Percentiles rank a stretch among this genome's conserved stretches.
These are phyloP conservation scores for Heteronetta atricapilla DNA, from an alignment of 2,113 vertebrate genomes.

Conservation along the genomic window DNA sequence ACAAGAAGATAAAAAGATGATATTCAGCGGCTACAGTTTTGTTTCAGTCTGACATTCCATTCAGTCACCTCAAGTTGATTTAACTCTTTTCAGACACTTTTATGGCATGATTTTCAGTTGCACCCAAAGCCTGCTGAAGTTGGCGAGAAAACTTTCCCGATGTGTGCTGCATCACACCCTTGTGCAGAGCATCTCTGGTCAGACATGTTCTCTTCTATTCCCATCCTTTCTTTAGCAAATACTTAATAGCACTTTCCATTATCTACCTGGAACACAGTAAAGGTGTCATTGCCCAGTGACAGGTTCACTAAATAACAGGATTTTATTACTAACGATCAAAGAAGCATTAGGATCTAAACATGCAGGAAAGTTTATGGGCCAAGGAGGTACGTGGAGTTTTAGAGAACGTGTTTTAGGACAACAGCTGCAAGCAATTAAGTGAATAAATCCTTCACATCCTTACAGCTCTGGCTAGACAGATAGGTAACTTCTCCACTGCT, in stretches of 20 bases:
- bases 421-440: not conserved
- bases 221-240: not conserved
- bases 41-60: not conserved
- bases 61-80: not conserved
- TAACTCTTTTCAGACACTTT: not conserved
- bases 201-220: not conserved
- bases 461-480: not conserved
- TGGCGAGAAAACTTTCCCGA: not conserved
- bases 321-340: not conserved
- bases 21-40: not conserved
- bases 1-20: not conserved
- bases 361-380: not conserved
- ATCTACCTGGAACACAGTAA: not conserved
- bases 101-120: not conserved
- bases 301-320: not conserved
- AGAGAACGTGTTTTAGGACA: not conserved
- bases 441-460: not conserved
- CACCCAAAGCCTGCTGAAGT: not conserved
- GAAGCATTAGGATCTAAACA: not conserved
- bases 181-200: not conserved
- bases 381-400: not conserved
- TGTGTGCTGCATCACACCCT: fast-evolving
- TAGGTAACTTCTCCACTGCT: not conserved
- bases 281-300: not conserved
- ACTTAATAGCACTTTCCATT: not conserved